A percentile compares a stretch with the other conserved stretches of the same genome.
phyloP scores from a whole-genome alignment of 92 coral and sea anemone species.

The Actinernus sp. region DNA sequence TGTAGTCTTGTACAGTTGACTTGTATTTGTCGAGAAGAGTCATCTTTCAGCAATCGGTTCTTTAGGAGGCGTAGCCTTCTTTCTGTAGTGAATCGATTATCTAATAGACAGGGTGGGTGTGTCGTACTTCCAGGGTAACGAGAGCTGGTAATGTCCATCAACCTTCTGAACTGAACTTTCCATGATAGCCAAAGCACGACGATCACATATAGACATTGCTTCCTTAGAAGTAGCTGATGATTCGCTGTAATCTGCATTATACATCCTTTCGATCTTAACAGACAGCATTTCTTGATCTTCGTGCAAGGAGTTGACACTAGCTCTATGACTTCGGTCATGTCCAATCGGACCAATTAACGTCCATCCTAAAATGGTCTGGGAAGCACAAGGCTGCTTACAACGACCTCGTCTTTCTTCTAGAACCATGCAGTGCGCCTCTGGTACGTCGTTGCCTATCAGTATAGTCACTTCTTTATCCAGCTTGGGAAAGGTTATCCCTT shows the following conservation, averaged over 20 bases:
- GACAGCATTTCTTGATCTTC: constrained; percentile 1
- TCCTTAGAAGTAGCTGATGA: too few species aligned
- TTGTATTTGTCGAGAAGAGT: background rate
- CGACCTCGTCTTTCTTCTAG: constrained; percentile 27
- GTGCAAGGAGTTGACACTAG: constrained; percentile 2
- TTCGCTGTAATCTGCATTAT: constrained; percentile 10
- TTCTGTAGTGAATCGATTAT: constrained; percentile 14
- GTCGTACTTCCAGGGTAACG: constrained; percentile 28
- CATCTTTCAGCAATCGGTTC: constrained; percentile 14
- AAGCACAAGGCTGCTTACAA: constrained; percentile 13
- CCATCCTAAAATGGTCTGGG: too few species aligned
- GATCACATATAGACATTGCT: constrained; percentile 44
- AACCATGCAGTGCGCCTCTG: constrained; percentile 32
- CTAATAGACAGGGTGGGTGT: constrained; percentile 15
- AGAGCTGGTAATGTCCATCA: constrained; percentile 29
- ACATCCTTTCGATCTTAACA: constrained; percentile 13
- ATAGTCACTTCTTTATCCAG: constrained; percentile 4
- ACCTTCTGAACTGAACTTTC: constrained; percentile 17
- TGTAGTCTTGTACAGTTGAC: constrained; percentile 11
- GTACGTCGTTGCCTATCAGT: constrained; percentile 2
- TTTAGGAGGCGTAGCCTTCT: constrained; percentile 8
- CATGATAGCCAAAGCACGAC: constrained; percentile 18
- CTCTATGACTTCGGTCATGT: background rate
- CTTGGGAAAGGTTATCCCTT: background rate
- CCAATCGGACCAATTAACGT: constrained; percentile 31